A percentile compares a stretch with the other conserved stretches of the same genome.
Evolutionary conservation across 2,113 vertebrate genomes (phyloP).

Genomic region (Scartelaos histophorus): DNA sequence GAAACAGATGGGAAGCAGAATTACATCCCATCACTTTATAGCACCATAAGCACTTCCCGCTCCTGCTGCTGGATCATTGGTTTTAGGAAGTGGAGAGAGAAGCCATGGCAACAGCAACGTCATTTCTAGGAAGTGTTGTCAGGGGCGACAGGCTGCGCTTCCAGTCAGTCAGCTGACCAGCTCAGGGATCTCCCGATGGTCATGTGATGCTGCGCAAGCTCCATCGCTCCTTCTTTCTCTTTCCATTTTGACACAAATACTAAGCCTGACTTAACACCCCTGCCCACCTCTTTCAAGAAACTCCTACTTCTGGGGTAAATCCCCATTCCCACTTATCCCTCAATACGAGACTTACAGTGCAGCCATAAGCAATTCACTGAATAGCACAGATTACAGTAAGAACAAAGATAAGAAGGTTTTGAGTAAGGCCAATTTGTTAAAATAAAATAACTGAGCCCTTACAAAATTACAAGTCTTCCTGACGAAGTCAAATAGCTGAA

Average conservation of each 20-base stretch:
- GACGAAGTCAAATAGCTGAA: no score
- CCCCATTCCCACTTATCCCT: constrained; percentile 21
- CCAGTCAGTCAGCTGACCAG: constrained; percentile 70
- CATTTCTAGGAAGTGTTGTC: constrained; percentile 69
- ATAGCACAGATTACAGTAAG: background rate
- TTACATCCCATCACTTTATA: background rate
- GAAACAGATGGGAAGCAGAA: background rate
- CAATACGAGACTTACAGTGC: constrained; percentile 16
- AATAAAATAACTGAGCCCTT: no score
- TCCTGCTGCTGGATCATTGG: constrained; percentile 7
- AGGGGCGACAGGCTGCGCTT: constrained; percentile 54
- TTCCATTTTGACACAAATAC: constrained; percentile 11
- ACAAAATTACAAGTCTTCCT: no score
- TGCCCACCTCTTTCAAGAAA: background rate
- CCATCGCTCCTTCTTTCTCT: constrained; percentile 20
- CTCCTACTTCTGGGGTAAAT: constrained; percentile 22
- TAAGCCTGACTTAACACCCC: constrained; percentile 29
- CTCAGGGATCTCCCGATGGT: constrained; percentile 66
- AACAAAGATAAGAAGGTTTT: background rate
- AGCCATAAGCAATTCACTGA: background rate
- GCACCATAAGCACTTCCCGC: background rate
- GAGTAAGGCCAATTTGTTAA: background rate
- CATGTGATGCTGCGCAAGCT: constrained; percentile 47
- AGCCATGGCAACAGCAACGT: constrained; percentile 15
- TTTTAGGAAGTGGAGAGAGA: constrained; percentile 7